Evolutionary conservation across 1,140 invertebrate species (phyloP).

Genomic region (Portunus trituberculatus): DNA sequence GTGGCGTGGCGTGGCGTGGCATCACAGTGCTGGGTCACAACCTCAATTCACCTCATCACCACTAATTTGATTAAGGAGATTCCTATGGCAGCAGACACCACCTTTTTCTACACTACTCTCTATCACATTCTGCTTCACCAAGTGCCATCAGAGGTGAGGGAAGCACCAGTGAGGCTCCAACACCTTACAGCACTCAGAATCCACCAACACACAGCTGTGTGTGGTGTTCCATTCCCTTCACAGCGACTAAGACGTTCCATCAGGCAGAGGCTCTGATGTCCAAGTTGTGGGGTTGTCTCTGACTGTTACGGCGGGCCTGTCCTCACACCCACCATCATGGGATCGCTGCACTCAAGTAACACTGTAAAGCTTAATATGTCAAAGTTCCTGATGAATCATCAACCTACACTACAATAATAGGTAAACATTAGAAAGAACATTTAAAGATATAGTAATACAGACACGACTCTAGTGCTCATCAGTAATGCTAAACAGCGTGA

Average conservation of each 20-base stretch:
- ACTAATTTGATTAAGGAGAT: neutral
- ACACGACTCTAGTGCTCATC: neutral
- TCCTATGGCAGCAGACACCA: neutral
- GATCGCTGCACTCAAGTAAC: neutral
- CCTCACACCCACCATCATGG: neutral
- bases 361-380: neutral
- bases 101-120: neutral
- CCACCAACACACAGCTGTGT: too few relatives aligned
- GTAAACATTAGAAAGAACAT: neutral
- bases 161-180: too few relatives aligned
- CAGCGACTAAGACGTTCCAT: too few relatives aligned
- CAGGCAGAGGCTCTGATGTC: too few relatives aligned
- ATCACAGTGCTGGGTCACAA: neutral
- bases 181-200: too few relatives aligned
- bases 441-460: neutral
- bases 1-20: neutral
- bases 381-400: slow-evolving; percentile 1
- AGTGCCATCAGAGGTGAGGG: too few relatives aligned
- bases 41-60: neutral
- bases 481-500: neutral
- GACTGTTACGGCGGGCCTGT: neutral
- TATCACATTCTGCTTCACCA: neutral
- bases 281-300: too few relatives aligned
- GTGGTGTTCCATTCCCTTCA: too few relatives aligned
- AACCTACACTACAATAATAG: neutral